These are phyloP conservation scores for Bilobella aurantiaca DNA, from an alignment of 1,140 invertebrate genomes.

Conservation along the genomic window DNA sequence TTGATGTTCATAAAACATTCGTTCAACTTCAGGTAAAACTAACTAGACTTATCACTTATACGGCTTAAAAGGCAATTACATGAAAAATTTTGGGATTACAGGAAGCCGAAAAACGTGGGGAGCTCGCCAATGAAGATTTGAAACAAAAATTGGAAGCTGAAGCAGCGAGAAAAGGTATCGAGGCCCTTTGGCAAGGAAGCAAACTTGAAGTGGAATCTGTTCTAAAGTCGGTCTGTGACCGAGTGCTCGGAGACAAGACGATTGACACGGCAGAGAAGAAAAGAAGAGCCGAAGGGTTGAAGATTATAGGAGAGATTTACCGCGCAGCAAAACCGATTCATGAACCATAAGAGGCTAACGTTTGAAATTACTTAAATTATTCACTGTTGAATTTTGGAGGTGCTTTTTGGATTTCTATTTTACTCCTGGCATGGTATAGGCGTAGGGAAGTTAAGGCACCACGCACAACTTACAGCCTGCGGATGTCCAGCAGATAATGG, in stretches of 20 bases:
- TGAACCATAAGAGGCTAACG: too few species aligned
- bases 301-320: conserved; percentile 34
- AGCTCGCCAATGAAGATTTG: conserved; percentile 16
- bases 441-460: too few species aligned
- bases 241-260: conserved; percentile 15
- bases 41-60: background rate
- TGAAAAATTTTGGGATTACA: conserved; percentile 6
- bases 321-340: conserved; percentile 1
- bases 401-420: too few species aligned
- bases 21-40: conserved; percentile 25
- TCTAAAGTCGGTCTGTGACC: conserved; percentile 31
- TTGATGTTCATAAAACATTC: conserved; percentile 32
- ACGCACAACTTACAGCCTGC: too few species aligned
- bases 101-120: conserved; percentile 32
- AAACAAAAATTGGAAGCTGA: conserved; percentile 29
- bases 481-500: too few species aligned
- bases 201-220: conserved; percentile 35
- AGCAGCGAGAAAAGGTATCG: conserved; percentile 28
- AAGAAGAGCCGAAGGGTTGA: conserved; percentile 29
- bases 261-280: conserved; percentile 11
- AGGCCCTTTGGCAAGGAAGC: conserved; percentile 33
- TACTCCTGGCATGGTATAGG: too few species aligned
- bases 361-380: too few species aligned
- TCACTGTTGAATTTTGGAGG: too few species aligned
- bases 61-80: background rate